phyloP scores from a whole-genome alignment of 92 coral and sea anemone species.

The Bergia sp. region DNA sequence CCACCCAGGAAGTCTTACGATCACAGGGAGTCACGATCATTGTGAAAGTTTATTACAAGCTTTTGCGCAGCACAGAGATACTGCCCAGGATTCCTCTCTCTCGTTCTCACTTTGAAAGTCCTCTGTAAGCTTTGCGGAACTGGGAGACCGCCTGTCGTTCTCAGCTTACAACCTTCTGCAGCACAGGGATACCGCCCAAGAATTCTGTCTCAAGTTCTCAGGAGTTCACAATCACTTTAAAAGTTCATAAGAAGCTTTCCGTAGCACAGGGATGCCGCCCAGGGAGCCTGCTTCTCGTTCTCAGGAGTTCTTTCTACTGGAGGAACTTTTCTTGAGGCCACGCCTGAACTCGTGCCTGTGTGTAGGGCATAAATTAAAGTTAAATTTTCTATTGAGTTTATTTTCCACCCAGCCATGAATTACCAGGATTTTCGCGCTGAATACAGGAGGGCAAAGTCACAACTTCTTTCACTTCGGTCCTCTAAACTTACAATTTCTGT shows the following conservation, averaged over 20 bases:
- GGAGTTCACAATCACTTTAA: background rate
- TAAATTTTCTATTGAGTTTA: no score
- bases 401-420: no score
- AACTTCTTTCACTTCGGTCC: no score
- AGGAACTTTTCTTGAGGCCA: background rate
- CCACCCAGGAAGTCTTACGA: background rate
- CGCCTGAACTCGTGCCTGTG: slow-evolving; percentile 19
- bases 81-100: no score
- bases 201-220: background rate
- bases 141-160: no score
- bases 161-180: background rate
- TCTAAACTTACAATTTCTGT: no score
- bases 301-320: background rate
- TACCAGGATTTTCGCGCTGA: no score
- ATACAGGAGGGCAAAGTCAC: no score
- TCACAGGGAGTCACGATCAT: background rate
- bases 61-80: no score
- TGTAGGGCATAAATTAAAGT: background rate
- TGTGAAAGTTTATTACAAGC: background rate
- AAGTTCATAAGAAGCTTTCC: no score
- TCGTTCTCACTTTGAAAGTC: no score
- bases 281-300: background rate
- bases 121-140: background rate
- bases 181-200: background rate
- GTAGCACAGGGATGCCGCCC: background rate